Percentiles rank a stretch among this genome's conserved stretches.
Conservation (phyloP, 2,888 invertebrate species). For the Plemyria rubiginata region DNA sequence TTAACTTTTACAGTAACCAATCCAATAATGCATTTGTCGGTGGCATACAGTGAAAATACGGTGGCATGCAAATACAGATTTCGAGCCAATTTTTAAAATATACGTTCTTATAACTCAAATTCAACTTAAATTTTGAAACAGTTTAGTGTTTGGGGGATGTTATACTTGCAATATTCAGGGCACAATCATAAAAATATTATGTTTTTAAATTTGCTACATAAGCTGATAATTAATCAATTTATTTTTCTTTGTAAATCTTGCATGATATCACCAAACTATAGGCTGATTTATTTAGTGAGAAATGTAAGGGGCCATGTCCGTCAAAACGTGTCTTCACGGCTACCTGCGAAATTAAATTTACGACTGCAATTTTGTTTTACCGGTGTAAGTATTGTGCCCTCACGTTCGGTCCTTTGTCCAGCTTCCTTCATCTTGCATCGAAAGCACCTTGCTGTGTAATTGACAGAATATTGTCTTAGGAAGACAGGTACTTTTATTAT, state of each 20-base stretch:
- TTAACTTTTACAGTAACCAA: too few relatives aligned
- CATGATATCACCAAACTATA: slow-evolving; percentile 7
- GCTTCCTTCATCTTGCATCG: slow-evolving; percentile 55
- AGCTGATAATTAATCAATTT: too few relatives aligned
- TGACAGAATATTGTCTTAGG: slow-evolving; percentile 75
- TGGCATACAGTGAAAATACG: too few relatives aligned
- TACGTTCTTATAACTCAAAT: too few relatives aligned
- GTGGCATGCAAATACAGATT: too few relatives aligned
- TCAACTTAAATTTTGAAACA: too few relatives aligned
- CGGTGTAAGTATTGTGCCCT: slow-evolving; percentile 61
- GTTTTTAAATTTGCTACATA: too few relatives aligned
- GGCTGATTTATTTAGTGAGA: slow-evolving; percentile 33
- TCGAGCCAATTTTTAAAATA: too few relatives aligned
- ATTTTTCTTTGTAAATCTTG: neutral
- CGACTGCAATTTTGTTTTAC: slow-evolving; percentile 57
- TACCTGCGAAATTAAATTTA: slow-evolving; percentile 69
- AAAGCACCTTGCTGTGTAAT: slow-evolving; percentile 75
- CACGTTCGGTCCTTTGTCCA: slow-evolving; percentile 67
- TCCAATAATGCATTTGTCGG: too few relatives aligned
- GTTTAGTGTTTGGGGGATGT: too few relatives aligned
- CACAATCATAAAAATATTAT: too few relatives aligned
- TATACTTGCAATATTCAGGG: too few relatives aligned
- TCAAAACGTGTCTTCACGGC: slow-evolving; percentile 70
- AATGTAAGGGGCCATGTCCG: slow-evolving; percentile 44
- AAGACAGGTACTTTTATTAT: slow-evolving; percentile 69